Conservation (phyloP, 2,113 vertebrate genomes). For the Pheucticus melanocephalus region DNA sequence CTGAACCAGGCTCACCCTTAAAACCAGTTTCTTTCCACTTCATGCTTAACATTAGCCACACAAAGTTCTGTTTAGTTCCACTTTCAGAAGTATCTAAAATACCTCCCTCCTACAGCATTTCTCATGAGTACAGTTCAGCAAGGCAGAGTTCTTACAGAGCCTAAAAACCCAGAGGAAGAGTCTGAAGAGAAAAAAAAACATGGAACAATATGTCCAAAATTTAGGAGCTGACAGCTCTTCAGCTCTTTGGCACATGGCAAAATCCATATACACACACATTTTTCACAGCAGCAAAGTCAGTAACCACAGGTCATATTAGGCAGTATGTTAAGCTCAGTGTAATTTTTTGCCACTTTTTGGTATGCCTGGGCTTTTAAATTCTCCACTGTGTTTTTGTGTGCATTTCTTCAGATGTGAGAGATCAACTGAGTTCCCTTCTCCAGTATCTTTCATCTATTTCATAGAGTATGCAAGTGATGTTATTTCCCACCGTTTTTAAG, state of each 20-base stretch:
- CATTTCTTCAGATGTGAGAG: background rate
- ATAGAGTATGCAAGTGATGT: background rate
- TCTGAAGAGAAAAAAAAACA: background rate
- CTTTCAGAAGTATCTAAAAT: background rate
- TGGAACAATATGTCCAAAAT: background rate
- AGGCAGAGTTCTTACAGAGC: background rate
- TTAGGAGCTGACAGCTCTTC: background rate
- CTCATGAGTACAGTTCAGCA: background rate
- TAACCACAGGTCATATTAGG: background rate
- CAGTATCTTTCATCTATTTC: background rate
- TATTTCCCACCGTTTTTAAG: background rate
- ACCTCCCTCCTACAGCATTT: background rate
- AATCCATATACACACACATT: background rate
- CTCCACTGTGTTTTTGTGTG: background rate
- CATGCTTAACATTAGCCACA: background rate
- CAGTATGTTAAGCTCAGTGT: background rate
- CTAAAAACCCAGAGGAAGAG: background rate
- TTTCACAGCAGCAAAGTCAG: background rate
- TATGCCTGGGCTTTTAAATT: background rate
- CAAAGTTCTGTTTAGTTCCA: background rate
- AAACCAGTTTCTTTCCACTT: background rate
- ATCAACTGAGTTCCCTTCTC: background rate
- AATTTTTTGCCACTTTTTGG: background rate
- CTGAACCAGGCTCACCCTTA: background rate
- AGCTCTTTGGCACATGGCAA: background rate